phyloP scores from a whole-genome alignment of 2,113 vertebrate genomes.

The Gasterosteus aculeatus region DNA sequence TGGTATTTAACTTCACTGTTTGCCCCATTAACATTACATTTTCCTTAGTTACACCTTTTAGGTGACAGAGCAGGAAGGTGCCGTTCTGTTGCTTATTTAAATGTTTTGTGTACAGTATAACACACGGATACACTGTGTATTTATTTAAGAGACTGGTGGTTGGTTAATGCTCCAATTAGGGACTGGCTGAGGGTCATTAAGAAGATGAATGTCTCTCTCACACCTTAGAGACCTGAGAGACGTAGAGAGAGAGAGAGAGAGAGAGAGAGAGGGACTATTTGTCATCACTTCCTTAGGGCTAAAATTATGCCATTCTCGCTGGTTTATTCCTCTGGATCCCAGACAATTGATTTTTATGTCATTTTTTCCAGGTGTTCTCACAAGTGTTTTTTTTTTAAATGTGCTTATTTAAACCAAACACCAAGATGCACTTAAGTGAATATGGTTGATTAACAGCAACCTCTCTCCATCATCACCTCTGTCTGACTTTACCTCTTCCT shows the following conservation, averaged over 20 bases:
- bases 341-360: slow-evolving; percentile 12
- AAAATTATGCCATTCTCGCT: neutral
- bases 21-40: neutral
- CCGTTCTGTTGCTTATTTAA: slow-evolving; percentile 13
- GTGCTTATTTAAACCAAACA: neutral
- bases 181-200: slow-evolving; percentile 71
- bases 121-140: slow-evolving; percentile 36
- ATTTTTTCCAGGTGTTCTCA: neutral
- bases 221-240: slow-evolving; percentile 51
- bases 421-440: neutral
- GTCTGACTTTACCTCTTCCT: neutral
- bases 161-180: slow-evolving; percentile 78
- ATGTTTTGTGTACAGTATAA: neutral
- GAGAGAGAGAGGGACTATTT: slow-evolving; percentile 30
- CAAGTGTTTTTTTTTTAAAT: neutral
- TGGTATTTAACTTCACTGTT: slow-evolving; percentile 8
- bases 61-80: slow-evolving; percentile 13
- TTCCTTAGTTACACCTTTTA: slow-evolving; percentile 8
- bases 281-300: slow-evolving; percentile 16
- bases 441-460: neutral
- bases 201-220: slow-evolving; percentile 68
- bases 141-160: slow-evolving; percentile 71
- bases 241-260: slow-evolving; percentile 22
- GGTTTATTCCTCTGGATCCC: neutral
- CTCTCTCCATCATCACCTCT: too few species aligned